Percentiles rank a stretch among this genome's conserved stretches.
Conservation (phyloP, 2,888 invertebrate genomes). For the Leucania comma region DNA sequence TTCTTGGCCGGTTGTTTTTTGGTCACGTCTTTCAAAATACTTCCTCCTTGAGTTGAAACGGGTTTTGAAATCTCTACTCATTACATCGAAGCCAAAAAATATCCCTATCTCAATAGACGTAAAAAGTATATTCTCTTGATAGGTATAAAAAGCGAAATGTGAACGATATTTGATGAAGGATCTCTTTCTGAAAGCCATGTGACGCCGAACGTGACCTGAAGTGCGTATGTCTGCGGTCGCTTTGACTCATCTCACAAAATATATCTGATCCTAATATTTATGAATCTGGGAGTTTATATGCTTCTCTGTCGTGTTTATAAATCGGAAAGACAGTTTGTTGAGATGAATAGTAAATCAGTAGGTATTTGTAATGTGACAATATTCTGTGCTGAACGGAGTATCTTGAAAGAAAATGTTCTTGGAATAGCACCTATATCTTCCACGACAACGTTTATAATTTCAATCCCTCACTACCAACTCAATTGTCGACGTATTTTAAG, state of each 20-base stretch:
- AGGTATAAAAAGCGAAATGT: conserved; percentile 55
- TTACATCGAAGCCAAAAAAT: conserved; percentile 14
- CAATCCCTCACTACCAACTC: too few species aligned
- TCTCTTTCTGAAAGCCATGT: conserved; percentile 55
- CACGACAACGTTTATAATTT: background rate
- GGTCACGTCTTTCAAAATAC: background rate
- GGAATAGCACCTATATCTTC: background rate
- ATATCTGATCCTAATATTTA: conserved; percentile 55
- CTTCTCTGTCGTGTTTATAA: conserved; percentile 28
- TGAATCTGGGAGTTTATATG: conserved; percentile 45
- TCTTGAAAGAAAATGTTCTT: background rate
- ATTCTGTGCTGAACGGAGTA: too few species aligned
- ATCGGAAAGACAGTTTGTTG: conserved; percentile 28
- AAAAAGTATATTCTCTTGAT: conserved; percentile 40
- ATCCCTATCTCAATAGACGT: conserved; percentile 18
- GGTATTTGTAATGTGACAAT: background rate
- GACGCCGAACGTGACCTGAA: conserved; percentile 59
- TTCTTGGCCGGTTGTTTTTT: too few species aligned
- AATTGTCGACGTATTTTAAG: too few species aligned
- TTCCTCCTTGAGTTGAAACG: background rate
- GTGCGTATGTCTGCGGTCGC: conserved; percentile 40
- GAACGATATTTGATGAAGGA: conserved; percentile 66
- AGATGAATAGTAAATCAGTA: conserved; percentile 26
- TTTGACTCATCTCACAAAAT: conserved; percentile 49
- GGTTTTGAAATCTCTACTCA: conserved; percentile 4